These are phyloP conservation scores for Balaeniceps rex DNA, from an alignment of 2,113 vertebrate genomes.

Conservation along the genomic window DNA sequence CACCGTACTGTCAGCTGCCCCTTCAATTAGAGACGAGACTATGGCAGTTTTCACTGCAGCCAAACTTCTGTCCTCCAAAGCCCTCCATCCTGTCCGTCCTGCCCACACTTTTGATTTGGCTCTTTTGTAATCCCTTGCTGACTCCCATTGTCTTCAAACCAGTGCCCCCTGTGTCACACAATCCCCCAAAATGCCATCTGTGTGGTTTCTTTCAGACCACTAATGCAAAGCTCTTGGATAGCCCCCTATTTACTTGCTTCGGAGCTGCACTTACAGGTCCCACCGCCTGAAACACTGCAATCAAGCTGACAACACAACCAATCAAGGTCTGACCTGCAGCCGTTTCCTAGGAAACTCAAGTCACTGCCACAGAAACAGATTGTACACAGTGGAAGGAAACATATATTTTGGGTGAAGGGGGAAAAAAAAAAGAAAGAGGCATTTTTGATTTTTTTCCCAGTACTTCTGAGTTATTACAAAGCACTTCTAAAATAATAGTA, in stretches of 20 bases:
- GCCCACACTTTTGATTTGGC: background rate
- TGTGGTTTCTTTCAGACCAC: constrained; percentile 49
- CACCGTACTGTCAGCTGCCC: background rate
- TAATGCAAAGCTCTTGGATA: constrained; percentile 52
- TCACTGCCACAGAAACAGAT: constrained; percentile 62
- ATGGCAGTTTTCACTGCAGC: background rate
- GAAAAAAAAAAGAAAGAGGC: background rate
- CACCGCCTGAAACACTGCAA: constrained; percentile 64
- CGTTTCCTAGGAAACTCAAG: constrained; percentile 67
- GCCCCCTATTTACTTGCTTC: constrained; percentile 43
- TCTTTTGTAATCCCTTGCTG: background rate
- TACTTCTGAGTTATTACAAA: constrained; percentile 47
- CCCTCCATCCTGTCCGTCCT: background rate
- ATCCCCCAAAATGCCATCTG: constrained; percentile 27
- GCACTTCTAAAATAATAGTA: constrained; percentile 29
- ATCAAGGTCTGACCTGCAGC: constrained; percentile 64
- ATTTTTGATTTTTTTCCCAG: background rate
- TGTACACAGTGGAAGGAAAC: constrained; percentile 60
- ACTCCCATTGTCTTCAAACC: background rate
- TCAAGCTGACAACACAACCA: constrained; percentile 67
- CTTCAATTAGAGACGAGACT: background rate
- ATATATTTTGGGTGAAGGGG: constrained; percentile 25
- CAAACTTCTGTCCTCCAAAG: background rate
- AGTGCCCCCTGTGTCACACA: background rate
- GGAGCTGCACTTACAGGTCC: constrained; percentile 43